These are phyloP conservation scores for Callithrix jacchus DNA, from an alignment of 2,113 vertebrate species.

Conservation along the genomic window DNA sequence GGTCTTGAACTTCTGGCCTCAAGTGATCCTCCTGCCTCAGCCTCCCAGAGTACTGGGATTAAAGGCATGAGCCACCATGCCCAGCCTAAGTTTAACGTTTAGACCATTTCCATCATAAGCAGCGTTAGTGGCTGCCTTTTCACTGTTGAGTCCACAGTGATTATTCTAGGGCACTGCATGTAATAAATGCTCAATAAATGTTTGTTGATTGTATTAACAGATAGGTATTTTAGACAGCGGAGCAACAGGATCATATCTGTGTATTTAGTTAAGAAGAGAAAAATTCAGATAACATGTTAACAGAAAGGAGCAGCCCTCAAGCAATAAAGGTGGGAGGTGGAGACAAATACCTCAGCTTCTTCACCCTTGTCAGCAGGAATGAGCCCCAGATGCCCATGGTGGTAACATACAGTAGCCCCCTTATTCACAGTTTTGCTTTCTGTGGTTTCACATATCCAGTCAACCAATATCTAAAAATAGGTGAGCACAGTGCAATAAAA, in stretches of 20 bases:
- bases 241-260: background rate
- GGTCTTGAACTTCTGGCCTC: too few species aligned
- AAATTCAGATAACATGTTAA: background rate
- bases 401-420: background rate
- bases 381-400: background rate
- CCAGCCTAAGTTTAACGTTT: background rate
- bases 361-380: background rate
- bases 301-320: background rate
- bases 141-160: background rate
- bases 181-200: background rate
- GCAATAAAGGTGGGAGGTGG: background rate
- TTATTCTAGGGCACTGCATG: background rate
- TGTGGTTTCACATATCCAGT: background rate
- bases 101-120: background rate
- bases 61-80: too few species aligned
- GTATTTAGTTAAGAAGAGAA: background rate
- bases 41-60: too few species aligned
- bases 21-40: too few species aligned
- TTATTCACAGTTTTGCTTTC: background rate
- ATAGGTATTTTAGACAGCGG: conserved; percentile 4
- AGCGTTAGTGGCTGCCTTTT: background rate
- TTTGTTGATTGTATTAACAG: background rate
- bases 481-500: background rate
- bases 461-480: background rate
- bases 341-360: background rate